Base-by-base conservation (phyloP, 2,113 vertebrate species). In the Hippocampus zosterae region DNA sequence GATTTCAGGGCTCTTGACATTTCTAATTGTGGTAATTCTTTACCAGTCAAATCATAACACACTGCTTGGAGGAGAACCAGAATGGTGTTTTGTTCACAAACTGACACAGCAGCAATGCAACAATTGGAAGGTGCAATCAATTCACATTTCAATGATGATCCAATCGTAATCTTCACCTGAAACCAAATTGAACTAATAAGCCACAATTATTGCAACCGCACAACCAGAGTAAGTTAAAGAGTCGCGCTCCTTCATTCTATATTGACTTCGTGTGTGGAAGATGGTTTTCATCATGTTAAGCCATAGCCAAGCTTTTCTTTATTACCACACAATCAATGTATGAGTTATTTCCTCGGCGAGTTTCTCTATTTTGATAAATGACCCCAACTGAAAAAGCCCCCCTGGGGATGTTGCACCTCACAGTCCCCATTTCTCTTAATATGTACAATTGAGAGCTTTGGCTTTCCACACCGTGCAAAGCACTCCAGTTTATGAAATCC, bases 321-420 rank as follows among this genome's bases (percentile, higher is more conserved):
- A 60, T 29, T 29, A 33, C 27, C 27, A 53, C 63, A 77, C 60
- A 74, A 75, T 75, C 82, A 74, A 76, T 67, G 67, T 19, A 62
- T 85, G 85, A 81, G 72, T 79, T 80, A 87, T 84, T 77, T 66
- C 67, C 46, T 25, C 70, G 66, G 70, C 75, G 70, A 79, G 53
- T 72, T 79, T 77, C 50, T 61, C 41, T 64, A 73, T 81, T 77
- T 76, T 69, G 66, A 85, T 69, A 77, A 84, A 88, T 71, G 55
- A 69, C 52, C 64, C 27, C 18, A 2, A 37, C 52, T 77, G 68
- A 68, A 85, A 78, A 53, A 56, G 18, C 50, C 33, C 83, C 33
- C 59, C 79, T 1, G 1, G 79, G 78, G 85, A 83, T 71, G 65
- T 76, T 0, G 3, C 65, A 77, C 78, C 63, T 80, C 70, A 59